A percentile compares a stretch with the other conserved stretches of the same genome.
Conservation (phyloP, 1,140 invertebrate species). For the Tetragnatha versicolor region DNA sequence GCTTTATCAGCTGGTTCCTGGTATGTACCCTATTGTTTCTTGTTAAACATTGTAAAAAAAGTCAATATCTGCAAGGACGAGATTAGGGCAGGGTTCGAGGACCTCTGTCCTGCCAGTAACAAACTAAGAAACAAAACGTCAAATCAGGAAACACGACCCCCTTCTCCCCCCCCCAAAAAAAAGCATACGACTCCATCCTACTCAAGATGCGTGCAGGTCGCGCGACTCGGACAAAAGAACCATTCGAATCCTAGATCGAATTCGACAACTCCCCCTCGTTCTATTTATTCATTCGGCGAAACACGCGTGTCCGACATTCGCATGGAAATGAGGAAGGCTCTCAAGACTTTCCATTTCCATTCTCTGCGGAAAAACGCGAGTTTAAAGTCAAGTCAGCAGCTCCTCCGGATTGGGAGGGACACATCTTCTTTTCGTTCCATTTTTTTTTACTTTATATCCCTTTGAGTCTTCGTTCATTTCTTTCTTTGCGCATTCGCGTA, state of each 20-base stretch:
- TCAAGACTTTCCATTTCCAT: conserved; percentile 22
- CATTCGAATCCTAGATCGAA: conserved; percentile 12
- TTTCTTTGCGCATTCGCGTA: background rate
- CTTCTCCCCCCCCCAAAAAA: too few relatives aligned
- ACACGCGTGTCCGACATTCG: conserved; percentile 38
- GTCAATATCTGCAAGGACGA: too few relatives aligned
- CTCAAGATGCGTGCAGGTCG: too few relatives aligned
- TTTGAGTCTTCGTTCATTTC: background rate
- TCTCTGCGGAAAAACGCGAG: conserved; percentile 3
- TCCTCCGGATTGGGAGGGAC: background rate
- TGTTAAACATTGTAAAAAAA: too few relatives aligned
- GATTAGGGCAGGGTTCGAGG: too few relatives aligned
- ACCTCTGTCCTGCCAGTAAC: too few relatives aligned
- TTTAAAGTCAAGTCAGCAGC: conserved; percentile 41
- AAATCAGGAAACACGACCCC: too few relatives aligned
- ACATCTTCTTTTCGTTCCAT: background rate
- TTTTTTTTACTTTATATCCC: background rate
- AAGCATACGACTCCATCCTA: too few relatives aligned
- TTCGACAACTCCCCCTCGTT: conserved; percentile 8
- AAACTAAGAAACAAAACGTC: too few relatives aligned
- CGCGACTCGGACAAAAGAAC: conserved; percentile 12
- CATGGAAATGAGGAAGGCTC: conserved; percentile 33
- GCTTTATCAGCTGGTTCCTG: too few relatives aligned
- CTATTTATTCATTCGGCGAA: conserved; percentile 38
- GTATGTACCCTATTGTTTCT: too few relatives aligned